Evolutionary conservation across 2,888 invertebrate species (phyloP).

Genomic region (Linyphia triangularis): DNA sequence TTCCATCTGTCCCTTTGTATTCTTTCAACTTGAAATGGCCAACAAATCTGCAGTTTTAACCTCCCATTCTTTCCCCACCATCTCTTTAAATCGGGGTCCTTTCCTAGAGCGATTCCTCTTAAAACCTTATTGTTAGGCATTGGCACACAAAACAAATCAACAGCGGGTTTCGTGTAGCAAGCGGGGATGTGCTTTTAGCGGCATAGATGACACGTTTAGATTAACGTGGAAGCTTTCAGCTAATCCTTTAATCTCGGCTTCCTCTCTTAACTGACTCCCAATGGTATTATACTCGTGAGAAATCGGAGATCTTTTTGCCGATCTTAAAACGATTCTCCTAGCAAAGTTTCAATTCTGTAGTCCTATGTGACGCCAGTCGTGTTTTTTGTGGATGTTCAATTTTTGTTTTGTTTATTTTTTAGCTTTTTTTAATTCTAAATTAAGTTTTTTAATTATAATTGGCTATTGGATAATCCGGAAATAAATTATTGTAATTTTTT

Average conservation of each 20-base stretch:
- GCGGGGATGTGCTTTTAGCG: constrained; percentile 41
- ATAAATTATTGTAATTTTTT: no score
- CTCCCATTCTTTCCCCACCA: constrained; percentile 33
- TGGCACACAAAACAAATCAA: constrained; percentile 62
- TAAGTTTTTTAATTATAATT: no score
- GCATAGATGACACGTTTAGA: constrained; percentile 59
- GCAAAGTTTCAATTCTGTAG: no score
- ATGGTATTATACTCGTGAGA: constrained; percentile 59
- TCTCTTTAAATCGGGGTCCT: neutral
- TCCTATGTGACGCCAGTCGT: neutral
- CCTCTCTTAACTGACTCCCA: constrained; percentile 60
- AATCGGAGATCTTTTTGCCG: constrained; percentile 21
- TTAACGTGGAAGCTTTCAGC: constrained; percentile 48
- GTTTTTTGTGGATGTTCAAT: no score
- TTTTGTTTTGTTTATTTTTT: no score
- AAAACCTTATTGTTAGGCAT: constrained; percentile 42
- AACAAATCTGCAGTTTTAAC: constrained; percentile 45
- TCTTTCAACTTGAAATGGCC: constrained; percentile 61
- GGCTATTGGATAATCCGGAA: no score
- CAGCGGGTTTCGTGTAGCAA: constrained; percentile 32
- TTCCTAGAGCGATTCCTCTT: constrained; percentile 34
- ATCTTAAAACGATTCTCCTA: constrained; percentile 10
- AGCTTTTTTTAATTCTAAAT: no score
- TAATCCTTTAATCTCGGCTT: constrained; percentile 70
- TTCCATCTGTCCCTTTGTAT: constrained; percentile 21